Evolutionary conservation across 1,140 invertebrate genomes (phyloP).

Genomic region (Triops longicaudatus): DNA sequence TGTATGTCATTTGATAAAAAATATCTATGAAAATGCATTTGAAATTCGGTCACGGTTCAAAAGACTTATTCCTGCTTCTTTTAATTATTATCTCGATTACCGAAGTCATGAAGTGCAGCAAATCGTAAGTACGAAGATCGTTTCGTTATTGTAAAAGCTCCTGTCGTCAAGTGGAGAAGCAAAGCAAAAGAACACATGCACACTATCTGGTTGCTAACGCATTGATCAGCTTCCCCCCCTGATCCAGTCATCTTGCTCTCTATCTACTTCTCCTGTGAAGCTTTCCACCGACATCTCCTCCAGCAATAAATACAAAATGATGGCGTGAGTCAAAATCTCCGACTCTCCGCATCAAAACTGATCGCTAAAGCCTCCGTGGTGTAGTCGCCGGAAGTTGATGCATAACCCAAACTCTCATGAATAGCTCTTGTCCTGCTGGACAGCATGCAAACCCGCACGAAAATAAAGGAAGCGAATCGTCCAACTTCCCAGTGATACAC

Average conservation of each 20-base stretch:
- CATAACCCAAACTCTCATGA: conserved; percentile 11
- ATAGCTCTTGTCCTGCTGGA: background rate
- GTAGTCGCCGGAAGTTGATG: background rate
- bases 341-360: background rate
- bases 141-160: background rate
- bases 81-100: no score
- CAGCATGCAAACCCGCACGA: background rate
- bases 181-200: background rate
- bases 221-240: background rate
- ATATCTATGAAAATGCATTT: no score
- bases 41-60: no score
- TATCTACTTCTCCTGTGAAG: background rate
- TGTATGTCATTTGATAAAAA: no score
- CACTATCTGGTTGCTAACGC: background rate
- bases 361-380: background rate
- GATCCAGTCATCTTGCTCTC: background rate
- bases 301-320: background rate
- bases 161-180: background rate
- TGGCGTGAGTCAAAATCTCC: conserved; percentile 6
- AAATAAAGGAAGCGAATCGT: background rate
- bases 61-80: no score
- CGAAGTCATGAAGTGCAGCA: no score
- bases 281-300: background rate
- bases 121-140: background rate
- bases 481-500: background rate